Conservation (phyloP, 2,888 invertebrate species). For the Cheilosia grossa region DNA sequence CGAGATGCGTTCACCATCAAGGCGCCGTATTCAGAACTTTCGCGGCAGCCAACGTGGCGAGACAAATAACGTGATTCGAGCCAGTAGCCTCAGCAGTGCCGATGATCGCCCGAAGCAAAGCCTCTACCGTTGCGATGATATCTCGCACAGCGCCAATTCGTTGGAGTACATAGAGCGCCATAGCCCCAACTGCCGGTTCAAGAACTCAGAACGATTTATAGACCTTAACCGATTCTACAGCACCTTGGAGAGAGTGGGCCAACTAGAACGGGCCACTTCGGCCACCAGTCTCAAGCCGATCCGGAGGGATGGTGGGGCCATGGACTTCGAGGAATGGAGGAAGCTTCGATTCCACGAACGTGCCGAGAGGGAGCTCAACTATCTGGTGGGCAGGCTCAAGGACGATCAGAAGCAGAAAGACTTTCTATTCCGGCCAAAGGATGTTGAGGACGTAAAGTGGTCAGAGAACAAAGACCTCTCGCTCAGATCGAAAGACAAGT, state of each 20-base stretch:
- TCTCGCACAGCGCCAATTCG: slow-evolving; percentile 81
- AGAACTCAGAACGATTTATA: slow-evolving; percentile 91
- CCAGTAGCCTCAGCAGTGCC: slow-evolving; percentile 88
- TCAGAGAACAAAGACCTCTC: slow-evolving; percentile 89
- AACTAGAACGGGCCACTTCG: slow-evolving; percentile 91
- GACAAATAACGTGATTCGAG: slow-evolving; percentile 84
- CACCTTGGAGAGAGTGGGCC: slow-evolving; percentile 92
- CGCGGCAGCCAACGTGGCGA: slow-evolving; percentile 78
- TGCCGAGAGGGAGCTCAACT: slow-evolving; percentile 91
- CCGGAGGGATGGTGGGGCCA: slow-evolving; percentile 90
- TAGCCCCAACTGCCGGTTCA: slow-evolving; percentile 81
- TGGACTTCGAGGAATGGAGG: slow-evolving; percentile 95
- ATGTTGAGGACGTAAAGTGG: slow-evolving; percentile 90
- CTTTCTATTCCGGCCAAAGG: slow-evolving; percentile 91
- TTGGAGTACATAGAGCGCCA: slow-evolving; percentile 84
- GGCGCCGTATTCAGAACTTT: slow-evolving; percentile 85
- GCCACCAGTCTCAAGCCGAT: slow-evolving; percentile 88
- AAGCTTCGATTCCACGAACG: slow-evolving; percentile 90
- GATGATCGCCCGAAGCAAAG: slow-evolving; percentile 82
- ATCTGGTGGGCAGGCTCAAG: slow-evolving; percentile 90
- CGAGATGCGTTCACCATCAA: slow-evolving; percentile 86
- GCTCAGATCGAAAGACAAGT: slow-evolving; percentile 91
- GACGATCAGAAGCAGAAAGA: slow-evolving; percentile 92
- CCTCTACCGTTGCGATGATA: slow-evolving; percentile 80
- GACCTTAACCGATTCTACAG: slow-evolving; percentile 94